A percentile compares a stretch with the other conserved stretches of the same genome.
phyloP scores from a whole-genome alignment of 2,888 invertebrate genomes.

The Lobophora halterata region DNA sequence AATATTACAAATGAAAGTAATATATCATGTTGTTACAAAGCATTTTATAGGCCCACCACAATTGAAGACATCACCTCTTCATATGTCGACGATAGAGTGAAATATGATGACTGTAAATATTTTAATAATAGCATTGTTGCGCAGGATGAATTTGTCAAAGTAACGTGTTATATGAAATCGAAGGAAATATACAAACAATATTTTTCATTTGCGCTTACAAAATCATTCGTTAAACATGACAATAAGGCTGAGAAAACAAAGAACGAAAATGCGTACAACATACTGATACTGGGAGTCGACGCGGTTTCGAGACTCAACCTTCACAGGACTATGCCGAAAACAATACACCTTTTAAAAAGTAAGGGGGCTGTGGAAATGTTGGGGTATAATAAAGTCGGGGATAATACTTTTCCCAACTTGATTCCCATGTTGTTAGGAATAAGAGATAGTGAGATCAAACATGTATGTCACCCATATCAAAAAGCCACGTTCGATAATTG shows the following conservation, averaged over 20 bases:
- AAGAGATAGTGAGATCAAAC: slow-evolving; percentile 82
- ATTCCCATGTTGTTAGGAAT: slow-evolving; percentile 90
- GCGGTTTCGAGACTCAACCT: slow-evolving; percentile 93
- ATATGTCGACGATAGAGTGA: slow-evolving; percentile 53
- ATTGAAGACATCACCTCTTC: slow-evolving; percentile 22
- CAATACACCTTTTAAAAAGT: slow-evolving; percentile 81
- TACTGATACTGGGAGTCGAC: slow-evolving; percentile 91
- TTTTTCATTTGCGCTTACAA: slow-evolving; percentile 81
- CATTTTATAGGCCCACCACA: slow-evolving; percentile 49
- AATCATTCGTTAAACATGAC: slow-evolving; percentile 31
- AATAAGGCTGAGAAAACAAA: slow-evolving; percentile 9
- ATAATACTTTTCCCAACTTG: slow-evolving; percentile 96
- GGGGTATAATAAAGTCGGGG: slow-evolving; percentile 96
- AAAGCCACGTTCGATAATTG: slow-evolving; percentile 88
- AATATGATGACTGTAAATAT: slow-evolving; percentile 61
- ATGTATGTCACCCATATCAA: slow-evolving; percentile 82
- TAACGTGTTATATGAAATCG: slow-evolving; percentile 73
- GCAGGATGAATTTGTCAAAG: slow-evolving; percentile 82
- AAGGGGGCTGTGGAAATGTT: slow-evolving; percentile 87
- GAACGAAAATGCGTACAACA: slow-evolving; percentile 72
- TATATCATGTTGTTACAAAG: slow-evolving; percentile 80
- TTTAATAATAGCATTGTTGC: slow-evolving; percentile 60
- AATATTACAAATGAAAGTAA: slow-evolving; percentile 53
- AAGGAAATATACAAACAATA: slow-evolving; percentile 81
- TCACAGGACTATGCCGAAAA: slow-evolving; percentile 90